Evolutionary conservation across 2,797 vertebrate species (phyloP), one percentile per base, ranked within the genome.

Genomic region (Heliangelus exortis): DNA sequence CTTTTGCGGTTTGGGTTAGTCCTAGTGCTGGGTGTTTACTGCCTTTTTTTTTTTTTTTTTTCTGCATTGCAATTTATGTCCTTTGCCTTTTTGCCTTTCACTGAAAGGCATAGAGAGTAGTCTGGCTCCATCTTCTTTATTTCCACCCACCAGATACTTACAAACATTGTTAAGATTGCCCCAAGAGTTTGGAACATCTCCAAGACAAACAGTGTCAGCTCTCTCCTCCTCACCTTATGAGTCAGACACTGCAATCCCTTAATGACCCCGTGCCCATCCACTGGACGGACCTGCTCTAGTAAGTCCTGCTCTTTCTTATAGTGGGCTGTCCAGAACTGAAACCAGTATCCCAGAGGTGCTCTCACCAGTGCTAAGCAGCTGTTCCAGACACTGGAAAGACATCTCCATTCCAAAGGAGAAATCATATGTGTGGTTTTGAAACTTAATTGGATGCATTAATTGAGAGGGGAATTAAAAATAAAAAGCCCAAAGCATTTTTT

Each of bases 11-110:
- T 31, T 16, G 73, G 53, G 65, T 83, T 77, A 12, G 19, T 39
- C 6, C 12, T 50, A 25, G 22, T 53, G 14, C 67, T 78, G 29
- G 43, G 22, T 73, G 26, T 59, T 84, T 28, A 9, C 45, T 36
- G 55, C 31, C 47, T 69, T 12, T 2, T 58, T 61, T 67, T 36
- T 36, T 39, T 39, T 39, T 39, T 39, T 39, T 39, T 39, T 39
- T 13, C 41, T 14, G 5, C 57, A 34, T 84, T 87, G 83, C 72
- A 48, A 15, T 90, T 28, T 72, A 34, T 57, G 39, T 61, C 29
- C 71, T 91, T 89, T 91, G 86, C 87, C 51, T 87, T 71, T 63
- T 90, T 67, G 79, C 41, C 58, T 73, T 86, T 86, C 10, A 34
- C 65, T 80, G 84, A 58, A 63, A 12, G 10, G 8, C 55, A 31